Percentiles rank a stretch among this genome's conserved stretches.
phyloP scores from a whole-genome alignment of 1,140 invertebrate species.

The Drosophila elegans region DNA sequence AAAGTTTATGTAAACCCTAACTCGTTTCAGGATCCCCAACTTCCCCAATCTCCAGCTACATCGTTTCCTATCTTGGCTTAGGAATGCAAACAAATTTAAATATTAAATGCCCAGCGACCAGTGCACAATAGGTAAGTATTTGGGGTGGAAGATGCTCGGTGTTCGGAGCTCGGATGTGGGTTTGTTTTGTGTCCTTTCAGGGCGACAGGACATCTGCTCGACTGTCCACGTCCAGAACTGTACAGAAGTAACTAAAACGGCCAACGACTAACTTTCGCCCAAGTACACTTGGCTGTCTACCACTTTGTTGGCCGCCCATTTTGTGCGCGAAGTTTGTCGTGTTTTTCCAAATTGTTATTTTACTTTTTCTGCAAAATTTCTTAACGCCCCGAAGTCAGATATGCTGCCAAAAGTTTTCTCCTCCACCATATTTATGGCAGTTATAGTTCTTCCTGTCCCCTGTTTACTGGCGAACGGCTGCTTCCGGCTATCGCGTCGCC shows the following conservation, averaged over 20 bases:
- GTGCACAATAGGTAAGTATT: conserved; percentile 26
- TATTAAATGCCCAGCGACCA: conserved; percentile 65
- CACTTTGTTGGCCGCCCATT: conserved; percentile 19
- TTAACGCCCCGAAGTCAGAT: conserved; percentile 57
- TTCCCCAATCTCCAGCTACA: conserved; percentile 6
- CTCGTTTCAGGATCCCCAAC: conserved; percentile 35
- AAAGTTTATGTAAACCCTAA: conserved; percentile 36
- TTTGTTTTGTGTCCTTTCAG: conserved; percentile 38
- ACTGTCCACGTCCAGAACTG: conserved; percentile 39
- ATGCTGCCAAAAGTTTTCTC: conserved; percentile 58
- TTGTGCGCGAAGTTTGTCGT: conserved; percentile 54
- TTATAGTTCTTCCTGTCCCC: conserved; percentile 39
- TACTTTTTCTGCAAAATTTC: conserved; percentile 61
- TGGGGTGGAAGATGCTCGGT: not conserved
- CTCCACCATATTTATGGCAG: conserved; percentile 69
- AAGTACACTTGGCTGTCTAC: conserved; percentile 58
- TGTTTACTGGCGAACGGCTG: conserved; percentile 29
- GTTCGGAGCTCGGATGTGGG: not conserved
- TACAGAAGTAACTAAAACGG: conserved; percentile 55
- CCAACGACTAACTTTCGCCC: conserved; percentile 62
- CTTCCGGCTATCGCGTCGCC: conserved; percentile 34
- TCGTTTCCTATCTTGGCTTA: conserved; percentile 38
- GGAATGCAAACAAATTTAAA: conserved; percentile 80
- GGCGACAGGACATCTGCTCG: conserved; percentile 70
- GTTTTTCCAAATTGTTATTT: conserved; percentile 77